Percentiles rank a stretch among this genome's conserved stretches.
phyloP scores from a whole-genome alignment of 2,888 invertebrate genomes.

The Formica aserva region DNA sequence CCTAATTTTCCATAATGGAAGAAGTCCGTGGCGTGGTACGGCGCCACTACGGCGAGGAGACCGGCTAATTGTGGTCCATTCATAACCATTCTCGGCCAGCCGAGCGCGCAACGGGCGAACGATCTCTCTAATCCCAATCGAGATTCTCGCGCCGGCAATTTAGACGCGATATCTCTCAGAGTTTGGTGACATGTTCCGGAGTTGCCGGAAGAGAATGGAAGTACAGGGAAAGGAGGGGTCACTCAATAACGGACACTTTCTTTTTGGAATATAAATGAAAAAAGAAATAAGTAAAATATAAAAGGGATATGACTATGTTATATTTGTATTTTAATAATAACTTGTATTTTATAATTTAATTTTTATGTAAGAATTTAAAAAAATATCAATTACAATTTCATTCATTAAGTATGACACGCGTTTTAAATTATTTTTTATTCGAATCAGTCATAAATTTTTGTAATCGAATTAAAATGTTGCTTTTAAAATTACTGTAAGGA shows the following conservation, averaged over 20 bases:
- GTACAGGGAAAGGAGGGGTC: neutral
- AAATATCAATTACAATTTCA: neutral
- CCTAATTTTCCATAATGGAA: conserved; percentile 81
- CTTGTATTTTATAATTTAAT: neutral
- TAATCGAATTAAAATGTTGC: neutral
- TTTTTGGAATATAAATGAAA: neutral
- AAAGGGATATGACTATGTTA: neutral
- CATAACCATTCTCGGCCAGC: conserved; percentile 71
- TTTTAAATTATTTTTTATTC: neutral
- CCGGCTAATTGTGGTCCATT: conserved; percentile 79
- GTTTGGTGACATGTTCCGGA: conserved; percentile 30
- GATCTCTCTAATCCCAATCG: conserved; percentile 54
- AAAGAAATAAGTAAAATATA: neutral
- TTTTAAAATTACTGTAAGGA: neutral
- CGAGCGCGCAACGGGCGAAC: conserved; percentile 48
- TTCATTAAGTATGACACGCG: neutral
- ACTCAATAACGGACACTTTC: neutral
- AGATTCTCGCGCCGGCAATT: conserved; percentile 66
- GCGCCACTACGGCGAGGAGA: conserved; percentile 76
- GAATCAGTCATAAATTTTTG: neutral
- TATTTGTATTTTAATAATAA: neutral
- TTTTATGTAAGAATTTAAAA: too few species aligned
- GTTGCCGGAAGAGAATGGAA: neutral
- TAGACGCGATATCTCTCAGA: conserved; percentile 54
- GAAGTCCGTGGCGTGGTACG: conserved; percentile 73